Evolutionary conservation across 2,888 invertebrate species (phyloP).

Genomic region (Meliscaeva auricollis): DNA sequence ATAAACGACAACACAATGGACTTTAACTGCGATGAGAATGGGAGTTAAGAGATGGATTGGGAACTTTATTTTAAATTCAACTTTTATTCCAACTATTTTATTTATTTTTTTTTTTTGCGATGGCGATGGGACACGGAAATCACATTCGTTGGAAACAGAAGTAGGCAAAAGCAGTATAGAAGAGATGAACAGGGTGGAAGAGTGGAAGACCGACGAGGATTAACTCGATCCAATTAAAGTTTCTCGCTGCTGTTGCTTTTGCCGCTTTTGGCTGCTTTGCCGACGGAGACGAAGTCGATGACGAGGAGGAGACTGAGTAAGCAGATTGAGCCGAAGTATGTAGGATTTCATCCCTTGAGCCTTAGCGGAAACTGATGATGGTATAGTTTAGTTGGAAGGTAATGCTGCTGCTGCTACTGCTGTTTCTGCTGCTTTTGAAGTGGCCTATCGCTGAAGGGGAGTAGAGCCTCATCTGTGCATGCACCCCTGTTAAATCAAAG

Average conservation of each 20-base stretch:
- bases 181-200: background rate
- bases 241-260: constrained; percentile 61
- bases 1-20: constrained; percentile 16
- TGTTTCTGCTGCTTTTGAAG: constrained; percentile 15
- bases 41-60: constrained; percentile 44
- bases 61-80: constrained; percentile 59
- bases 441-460: constrained; percentile 16
- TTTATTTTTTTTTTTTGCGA: constrained; percentile 28
- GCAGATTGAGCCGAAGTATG: constrained; percentile 52
- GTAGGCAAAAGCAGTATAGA: background rate
- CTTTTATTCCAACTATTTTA: constrained; percentile 43
- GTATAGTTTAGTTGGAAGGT: constrained; percentile 40
- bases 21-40: background rate
- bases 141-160: constrained; percentile 48
- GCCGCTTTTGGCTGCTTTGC: constrained; percentile 46
- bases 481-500: constrained; percentile 67
- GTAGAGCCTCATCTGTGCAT: constrained; percentile 69
- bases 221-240: constrained; percentile 74
- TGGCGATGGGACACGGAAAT: constrained; percentile 55
- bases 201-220: constrained; percentile 35
- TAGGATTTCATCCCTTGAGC: constrained; percentile 70
- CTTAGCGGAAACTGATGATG: constrained; percentile 58
- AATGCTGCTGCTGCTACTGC: constrained; percentile 11
- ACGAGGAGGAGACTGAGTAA: constrained; percentile 54
- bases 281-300: constrained; percentile 5